Percentiles rank a stretch among this genome's conserved stretches.
Conservation (phyloP, 2,797 vertebrate genomes). For the Lacerta agilis region DNA sequence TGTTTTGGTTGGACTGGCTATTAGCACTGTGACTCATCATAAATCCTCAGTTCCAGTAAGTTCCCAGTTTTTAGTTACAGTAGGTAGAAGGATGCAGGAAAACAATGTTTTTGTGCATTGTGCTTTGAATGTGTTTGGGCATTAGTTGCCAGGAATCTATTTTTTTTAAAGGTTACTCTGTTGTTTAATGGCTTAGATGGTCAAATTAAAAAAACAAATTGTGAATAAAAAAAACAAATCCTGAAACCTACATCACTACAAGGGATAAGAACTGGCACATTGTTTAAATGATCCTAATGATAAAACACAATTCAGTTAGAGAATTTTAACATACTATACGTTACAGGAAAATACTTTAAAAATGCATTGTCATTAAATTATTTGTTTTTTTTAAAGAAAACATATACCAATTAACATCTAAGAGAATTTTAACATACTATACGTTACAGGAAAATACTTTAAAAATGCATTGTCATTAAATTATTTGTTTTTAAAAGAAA, state of each 20-base stretch:
- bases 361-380: background rate
- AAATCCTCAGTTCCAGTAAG: conserved; percentile 85
- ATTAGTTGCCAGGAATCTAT: conserved; percentile 62
- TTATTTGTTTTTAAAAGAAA: background rate
- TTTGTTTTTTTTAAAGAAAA: background rate
- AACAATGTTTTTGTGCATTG: conserved; percentile 72
- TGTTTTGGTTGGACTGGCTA: conserved; percentile 84
- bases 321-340: background rate
- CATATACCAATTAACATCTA: no score
- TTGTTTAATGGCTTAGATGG: conserved; percentile 56
- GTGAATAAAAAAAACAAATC: no score
- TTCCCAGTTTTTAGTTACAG: conserved; percentile 82
- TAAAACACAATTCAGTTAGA: conserved; percentile 38
- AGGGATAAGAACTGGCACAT: conserved; percentile 52
- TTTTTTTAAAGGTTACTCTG: conserved; percentile 52
- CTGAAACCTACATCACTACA: conserved; percentile 51
- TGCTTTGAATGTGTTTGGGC: conserved; percentile 72
- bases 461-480: conserved; percentile 17
- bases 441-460: background rate
- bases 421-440: background rate
- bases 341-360: background rate
- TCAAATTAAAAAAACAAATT: conserved; percentile 64
- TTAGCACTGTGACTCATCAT: conserved; percentile 81
- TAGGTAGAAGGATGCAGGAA: conserved; percentile 81
- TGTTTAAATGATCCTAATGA: conserved; percentile 31